Conservation (phyloP, 2,888 invertebrate genomes). For the Herminia tarsipennalis region DNA sequence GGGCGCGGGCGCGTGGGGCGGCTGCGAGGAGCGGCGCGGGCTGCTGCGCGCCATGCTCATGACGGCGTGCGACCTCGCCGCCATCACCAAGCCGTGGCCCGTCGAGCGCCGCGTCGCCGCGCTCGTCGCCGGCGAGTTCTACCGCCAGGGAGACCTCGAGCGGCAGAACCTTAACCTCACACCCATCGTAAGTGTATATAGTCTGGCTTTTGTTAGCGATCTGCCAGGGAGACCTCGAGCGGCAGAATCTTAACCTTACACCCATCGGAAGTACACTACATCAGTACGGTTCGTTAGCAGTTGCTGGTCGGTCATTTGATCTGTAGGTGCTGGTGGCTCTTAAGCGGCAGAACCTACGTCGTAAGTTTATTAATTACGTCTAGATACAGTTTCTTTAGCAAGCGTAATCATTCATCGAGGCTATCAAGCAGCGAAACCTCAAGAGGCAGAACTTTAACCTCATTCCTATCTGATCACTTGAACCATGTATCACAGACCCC, state of each 20-base stretch:
- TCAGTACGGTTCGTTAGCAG: neutral
- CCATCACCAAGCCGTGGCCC: constrained; percentile 97
- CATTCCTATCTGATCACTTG: too few relatives aligned
- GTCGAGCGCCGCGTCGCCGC: constrained; percentile 97
- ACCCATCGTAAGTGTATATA: constrained; percentile 90
- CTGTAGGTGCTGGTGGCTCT: too few relatives aligned
- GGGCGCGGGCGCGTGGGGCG: constrained; percentile 87
- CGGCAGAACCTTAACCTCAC: constrained; percentile 95
- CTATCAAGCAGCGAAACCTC: constrained; percentile 96
- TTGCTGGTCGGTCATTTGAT: too few relatives aligned
- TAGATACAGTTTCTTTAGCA: too few relatives aligned
- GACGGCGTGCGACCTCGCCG: constrained; percentile 97
- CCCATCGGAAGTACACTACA: constrained; percentile 92
- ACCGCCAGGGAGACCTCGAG: constrained; percentile 97
- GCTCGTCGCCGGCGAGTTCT: constrained; percentile 96
- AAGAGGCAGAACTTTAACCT: constrained; percentile 95
- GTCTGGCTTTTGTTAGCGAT: neutral
- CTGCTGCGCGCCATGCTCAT: constrained; percentile 96
- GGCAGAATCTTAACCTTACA: constrained; percentile 94
- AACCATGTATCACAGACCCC: too few relatives aligned
- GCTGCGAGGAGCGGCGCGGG: constrained; percentile 91
- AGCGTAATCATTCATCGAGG: too few relatives aligned
- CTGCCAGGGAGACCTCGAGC: constrained; percentile 96
- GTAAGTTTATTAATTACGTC: too few relatives aligned
- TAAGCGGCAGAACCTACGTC: too few relatives aligned